Conservation (phyloP, 2,797 vertebrate species). For the Clarias fuscus region DNA sequence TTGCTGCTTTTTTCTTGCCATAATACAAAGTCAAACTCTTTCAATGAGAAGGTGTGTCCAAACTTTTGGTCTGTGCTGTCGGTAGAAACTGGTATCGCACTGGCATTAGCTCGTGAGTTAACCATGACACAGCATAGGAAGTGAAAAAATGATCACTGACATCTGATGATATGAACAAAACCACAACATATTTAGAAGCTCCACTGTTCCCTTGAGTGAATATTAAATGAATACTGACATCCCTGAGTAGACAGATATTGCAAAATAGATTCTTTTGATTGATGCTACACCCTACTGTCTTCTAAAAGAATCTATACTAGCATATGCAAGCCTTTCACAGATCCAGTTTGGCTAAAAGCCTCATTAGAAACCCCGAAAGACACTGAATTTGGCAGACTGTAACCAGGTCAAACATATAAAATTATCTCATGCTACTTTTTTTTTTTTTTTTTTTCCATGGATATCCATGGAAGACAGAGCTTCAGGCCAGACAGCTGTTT, state of each 20-base stretch:
- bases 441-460: not conserved
- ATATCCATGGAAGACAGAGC: not conserved
- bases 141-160: not conserved
- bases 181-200: not conserved
- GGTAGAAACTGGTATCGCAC: no score
- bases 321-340: constrained; percentile 33
- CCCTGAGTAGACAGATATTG: not conserved
- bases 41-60: no score
- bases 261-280: constrained; percentile 7
- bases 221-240: not conserved
- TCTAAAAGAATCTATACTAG: not conserved
- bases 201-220: not conserved
- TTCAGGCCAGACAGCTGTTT: constrained; percentile 31
- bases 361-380: constrained; percentile 67
- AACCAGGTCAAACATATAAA: constrained; percentile 78
- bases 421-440: constrained; percentile 63
- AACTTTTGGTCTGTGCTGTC: no score
- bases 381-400: constrained; percentile 71
- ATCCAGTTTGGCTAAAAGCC: constrained; percentile 55
- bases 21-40: no score
- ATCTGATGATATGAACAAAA: not conserved
- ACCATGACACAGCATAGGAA: not conserved
- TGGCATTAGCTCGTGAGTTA: not conserved
- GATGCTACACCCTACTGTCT: not conserved
- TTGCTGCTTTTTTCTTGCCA: no score